Percentiles rank a stretch among this genome's conserved stretches.
These are phyloP conservation scores for Acipenser oxyrinchus DNA, from an alignment of 2,797 vertebrate genomes.

Conservation along the genomic window DNA sequence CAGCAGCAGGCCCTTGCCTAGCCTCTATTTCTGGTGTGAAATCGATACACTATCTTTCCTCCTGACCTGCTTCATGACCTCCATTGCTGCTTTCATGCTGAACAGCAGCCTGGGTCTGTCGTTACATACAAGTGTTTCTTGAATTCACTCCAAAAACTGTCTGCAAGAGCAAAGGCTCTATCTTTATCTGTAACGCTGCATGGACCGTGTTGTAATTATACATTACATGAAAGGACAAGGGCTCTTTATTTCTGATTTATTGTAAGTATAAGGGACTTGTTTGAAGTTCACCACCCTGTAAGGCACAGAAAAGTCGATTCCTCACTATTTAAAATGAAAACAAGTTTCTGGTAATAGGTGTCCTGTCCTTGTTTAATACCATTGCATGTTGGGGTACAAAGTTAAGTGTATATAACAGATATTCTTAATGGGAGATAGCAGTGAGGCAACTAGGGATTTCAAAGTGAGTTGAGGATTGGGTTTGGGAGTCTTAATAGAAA, in stretches of 20 bases:
- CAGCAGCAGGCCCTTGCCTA: constrained; percentile 50
- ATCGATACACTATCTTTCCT: constrained; percentile 86
- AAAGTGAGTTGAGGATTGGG: too few species aligned
- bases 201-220: constrained; percentile 66
- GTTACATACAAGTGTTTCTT: constrained; percentile 67
- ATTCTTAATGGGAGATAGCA: too few species aligned
- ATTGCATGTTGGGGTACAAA: background rate
- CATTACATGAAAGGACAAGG: constrained; percentile 60
- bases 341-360: constrained; percentile 27
- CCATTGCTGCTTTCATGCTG: constrained; percentile 74
- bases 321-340: constrained; percentile 31
- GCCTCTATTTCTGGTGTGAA: constrained; percentile 72
- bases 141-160: constrained; percentile 30
- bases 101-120: constrained; percentile 68
- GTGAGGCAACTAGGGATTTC: too few species aligned
- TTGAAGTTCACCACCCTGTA: constrained; percentile 4
- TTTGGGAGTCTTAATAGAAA: too few species aligned
- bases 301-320: constrained; percentile 1
- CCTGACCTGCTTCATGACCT: constrained; percentile 77
- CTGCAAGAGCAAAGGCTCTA: background rate
- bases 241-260: constrained; percentile 43
- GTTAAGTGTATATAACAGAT: background rate
- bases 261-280: constrained; percentile 20
- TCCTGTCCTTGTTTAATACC: constrained; percentile 11
- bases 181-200: constrained; percentile 21